Conservation (phyloP, 1,140 invertebrate genomes). For the Papilio xuthus region DNA sequence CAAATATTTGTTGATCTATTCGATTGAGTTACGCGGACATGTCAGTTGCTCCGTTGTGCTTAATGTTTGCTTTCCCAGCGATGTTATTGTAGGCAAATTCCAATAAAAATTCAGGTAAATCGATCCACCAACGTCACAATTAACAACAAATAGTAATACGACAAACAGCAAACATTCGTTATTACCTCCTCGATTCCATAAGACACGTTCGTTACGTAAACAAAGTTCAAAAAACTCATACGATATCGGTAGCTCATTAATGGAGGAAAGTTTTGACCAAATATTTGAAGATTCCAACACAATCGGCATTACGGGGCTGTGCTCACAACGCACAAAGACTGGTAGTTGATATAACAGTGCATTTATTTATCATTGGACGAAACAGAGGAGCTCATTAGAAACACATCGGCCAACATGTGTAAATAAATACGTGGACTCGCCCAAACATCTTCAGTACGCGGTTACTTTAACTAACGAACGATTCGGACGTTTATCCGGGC, state of each 20-base stretch:
- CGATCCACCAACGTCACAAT: conserved; percentile 47
- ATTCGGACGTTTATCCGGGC: conserved; percentile 42
- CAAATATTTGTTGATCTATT: conserved; percentile 48
- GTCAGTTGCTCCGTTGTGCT: conserved; percentile 27
- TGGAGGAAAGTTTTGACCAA: conserved; percentile 76
- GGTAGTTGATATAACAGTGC: conserved; percentile 73
- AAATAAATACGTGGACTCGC: conserved; percentile 69
- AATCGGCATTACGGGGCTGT: conserved; percentile 70
- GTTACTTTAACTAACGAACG: conserved; percentile 39
- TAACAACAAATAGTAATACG: conserved; percentile 56
- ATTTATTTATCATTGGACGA: conserved; percentile 61
- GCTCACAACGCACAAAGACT: conserved; percentile 67
- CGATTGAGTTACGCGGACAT: conserved; percentile 42
- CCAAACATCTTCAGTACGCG: conserved; percentile 65
- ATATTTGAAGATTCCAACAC: conserved; percentile 72
- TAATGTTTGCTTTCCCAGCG: conserved; percentile 63
- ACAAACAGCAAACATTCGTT: conserved; percentile 58
- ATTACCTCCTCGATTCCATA: conserved; percentile 46
- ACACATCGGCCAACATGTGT: conserved; percentile 75
- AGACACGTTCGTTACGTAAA: conserved; percentile 67
- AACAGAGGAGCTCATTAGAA: conserved; percentile 72
- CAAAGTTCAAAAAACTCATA: conserved; percentile 69
- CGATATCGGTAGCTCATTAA: conserved; percentile 78
- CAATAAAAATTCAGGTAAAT: conserved; percentile 63
- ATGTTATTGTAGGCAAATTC: conserved; percentile 63